phyloP scores from a whole-genome alignment of 37 sponge, comb jelly and placozoan genomes.

The Bolinopsis microptera region DNA sequence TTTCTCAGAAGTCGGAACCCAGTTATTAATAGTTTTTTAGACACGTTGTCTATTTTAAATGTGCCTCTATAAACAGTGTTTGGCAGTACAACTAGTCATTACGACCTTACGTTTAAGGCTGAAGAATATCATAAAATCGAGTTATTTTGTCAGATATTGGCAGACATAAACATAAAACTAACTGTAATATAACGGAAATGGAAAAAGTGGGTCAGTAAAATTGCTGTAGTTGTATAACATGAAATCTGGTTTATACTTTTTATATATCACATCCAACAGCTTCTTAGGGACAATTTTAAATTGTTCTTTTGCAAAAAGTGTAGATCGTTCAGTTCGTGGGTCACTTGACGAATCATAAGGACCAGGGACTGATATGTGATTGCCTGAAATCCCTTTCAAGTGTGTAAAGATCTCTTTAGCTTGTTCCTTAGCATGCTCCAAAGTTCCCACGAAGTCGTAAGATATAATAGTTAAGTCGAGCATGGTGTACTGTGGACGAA shows the following conservation, averaged over 20 bases:
- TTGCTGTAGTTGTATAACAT: constrained; percentile 27
- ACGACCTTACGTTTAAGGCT: too few species aligned
- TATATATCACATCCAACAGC: background rate
- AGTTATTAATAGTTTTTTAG: too few species aligned
- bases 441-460: background rate
- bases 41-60: too few species aligned
- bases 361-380: background rate
- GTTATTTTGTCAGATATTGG: too few species aligned
- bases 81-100: too few species aligned
- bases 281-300: background rate
- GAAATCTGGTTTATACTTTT: constrained; percentile 29
- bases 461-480: background rate
- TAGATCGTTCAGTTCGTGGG: background rate
- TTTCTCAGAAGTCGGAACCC: too few species aligned
- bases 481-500: constrained; percentile 2
- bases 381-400: background rate
- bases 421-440: constrained; percentile 3
- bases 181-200: background rate
- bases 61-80: too few species aligned
- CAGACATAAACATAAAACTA: too few species aligned
- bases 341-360: constrained; percentile 46
- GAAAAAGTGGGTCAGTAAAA: background rate
- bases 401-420: background rate
- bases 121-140: too few species aligned
- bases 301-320: background rate